These are phyloP conservation scores for Euglossa dilemma DNA, from an alignment of 1,140 invertebrate species.

Conservation along the genomic window DNA sequence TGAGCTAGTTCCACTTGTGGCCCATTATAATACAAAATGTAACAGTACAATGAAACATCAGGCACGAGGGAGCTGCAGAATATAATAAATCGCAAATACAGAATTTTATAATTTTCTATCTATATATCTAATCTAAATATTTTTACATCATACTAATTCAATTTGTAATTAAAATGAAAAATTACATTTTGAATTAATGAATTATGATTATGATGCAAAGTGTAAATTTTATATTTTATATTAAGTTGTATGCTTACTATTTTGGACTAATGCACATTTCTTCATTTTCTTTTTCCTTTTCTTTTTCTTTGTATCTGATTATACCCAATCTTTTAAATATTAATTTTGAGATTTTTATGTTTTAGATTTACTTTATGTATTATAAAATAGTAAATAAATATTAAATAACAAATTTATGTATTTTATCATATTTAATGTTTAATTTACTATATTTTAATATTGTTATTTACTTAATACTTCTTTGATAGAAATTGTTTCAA, in stretches of 20 bases:
- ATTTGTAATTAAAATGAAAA: not conserved
- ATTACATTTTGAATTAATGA: constrained; percentile 5
- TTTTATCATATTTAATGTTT: not conserved
- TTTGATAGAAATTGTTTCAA: constrained; percentile 65
- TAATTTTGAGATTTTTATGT: not conserved
- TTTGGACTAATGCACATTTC: not conserved
- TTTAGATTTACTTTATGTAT: too few species aligned
- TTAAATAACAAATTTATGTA: not conserved
- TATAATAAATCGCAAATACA: constrained; percentile 10
- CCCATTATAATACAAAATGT: constrained; percentile 14
- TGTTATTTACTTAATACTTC: not conserved
- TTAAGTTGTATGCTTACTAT: not conserved
- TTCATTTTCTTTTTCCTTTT: not conserved
- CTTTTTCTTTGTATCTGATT: not conserved
- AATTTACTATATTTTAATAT: too few species aligned
- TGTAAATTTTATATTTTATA: not conserved
- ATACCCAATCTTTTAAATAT: not conserved
- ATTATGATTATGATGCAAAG: constrained; percentile 1
- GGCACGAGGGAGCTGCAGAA: constrained; percentile 51
- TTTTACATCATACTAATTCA: not conserved
- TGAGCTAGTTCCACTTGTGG: constrained; percentile 62
- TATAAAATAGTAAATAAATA: too few species aligned
- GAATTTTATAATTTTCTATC: not conserved
- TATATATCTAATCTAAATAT: not conserved
- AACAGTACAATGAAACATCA: constrained; percentile 23